These are phyloP conservation scores for Diadegma fenestrale DNA, from an alignment of 2,888 invertebrate genomes.

Conservation along the genomic window DNA sequence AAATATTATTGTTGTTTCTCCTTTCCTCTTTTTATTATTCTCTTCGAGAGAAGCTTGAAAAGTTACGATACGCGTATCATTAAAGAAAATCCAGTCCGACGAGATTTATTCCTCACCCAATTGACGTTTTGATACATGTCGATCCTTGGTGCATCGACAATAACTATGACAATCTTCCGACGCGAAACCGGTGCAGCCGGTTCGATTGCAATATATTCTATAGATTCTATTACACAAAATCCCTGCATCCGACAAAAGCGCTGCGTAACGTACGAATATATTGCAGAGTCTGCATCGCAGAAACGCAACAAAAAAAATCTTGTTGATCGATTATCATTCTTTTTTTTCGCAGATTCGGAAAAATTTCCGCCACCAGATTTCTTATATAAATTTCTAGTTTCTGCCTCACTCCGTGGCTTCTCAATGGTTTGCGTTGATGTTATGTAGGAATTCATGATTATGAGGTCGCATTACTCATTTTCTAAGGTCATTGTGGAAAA, in stretches of 20 bases:
- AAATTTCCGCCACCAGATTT: too few species aligned
- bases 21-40: neutral
- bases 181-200: slow-evolving; percentile 63
- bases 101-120: slow-evolving; percentile 26
- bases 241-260: slow-evolving; percentile 45
- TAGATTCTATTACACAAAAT: slow-evolving; percentile 54
- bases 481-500: too few species aligned
- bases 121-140: slow-evolving; percentile 26
- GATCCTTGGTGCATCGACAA: slow-evolving; percentile 20
- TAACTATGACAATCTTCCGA: slow-evolving; percentile 11
- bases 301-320: neutral
- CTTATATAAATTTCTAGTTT: too few species aligned
- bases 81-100: slow-evolving; percentile 21
- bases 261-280: slow-evolving; percentile 43
- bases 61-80: slow-evolving; percentile 4
- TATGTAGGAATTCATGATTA: too few species aligned
- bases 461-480: too few species aligned
- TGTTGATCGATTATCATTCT: neutral
- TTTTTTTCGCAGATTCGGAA: neutral
- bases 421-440: too few species aligned
- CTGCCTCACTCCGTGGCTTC: too few species aligned
- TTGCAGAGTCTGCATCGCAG: neutral
- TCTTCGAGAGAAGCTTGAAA: neutral
- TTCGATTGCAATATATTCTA: slow-evolving; percentile 49
- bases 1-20: slow-evolving; percentile 3